phyloP scores from a whole-genome alignment of 1,140 invertebrate genomes.

The Sarcophaga peregrina region DNA sequence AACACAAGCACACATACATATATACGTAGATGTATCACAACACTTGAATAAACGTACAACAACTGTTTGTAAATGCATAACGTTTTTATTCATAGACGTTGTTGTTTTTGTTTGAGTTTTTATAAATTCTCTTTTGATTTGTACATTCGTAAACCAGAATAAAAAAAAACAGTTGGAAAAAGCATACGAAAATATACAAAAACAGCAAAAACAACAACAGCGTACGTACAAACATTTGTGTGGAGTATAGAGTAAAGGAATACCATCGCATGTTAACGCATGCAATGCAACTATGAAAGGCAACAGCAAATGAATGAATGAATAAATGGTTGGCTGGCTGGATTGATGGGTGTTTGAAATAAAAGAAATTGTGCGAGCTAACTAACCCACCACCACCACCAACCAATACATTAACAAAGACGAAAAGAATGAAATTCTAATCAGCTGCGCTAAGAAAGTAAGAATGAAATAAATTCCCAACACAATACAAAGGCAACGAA shows the following conservation, averaged over 20 bases:
- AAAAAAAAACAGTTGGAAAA: background rate
- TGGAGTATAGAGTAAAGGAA: no score
- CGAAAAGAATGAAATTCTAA: background rate
- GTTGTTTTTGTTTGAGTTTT: conserved; percentile 20
- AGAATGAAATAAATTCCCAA: background rate
- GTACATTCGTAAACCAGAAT: background rate
- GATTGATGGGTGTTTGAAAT: background rate
- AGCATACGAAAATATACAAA: no score
- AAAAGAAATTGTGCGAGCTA: background rate
- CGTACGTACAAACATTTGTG: no score
- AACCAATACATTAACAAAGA: background rate
- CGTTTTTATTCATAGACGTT: background rate
- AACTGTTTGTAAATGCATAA: conserved; percentile 16
- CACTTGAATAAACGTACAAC: background rate
- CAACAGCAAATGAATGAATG: background rate
- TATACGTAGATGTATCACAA: no score
- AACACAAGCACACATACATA: background rate
- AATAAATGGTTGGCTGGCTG: background rate
- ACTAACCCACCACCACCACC: background rate
- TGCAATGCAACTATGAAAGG: no score
- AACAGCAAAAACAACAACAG: no score
- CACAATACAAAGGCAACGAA: background rate
- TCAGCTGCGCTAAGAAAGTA: background rate
- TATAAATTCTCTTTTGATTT: conserved; percentile 20
- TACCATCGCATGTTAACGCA: no score